phyloP scores from a whole-genome alignment of 2,797 vertebrate genomes.

The Babyrousa celebensis region DNA sequence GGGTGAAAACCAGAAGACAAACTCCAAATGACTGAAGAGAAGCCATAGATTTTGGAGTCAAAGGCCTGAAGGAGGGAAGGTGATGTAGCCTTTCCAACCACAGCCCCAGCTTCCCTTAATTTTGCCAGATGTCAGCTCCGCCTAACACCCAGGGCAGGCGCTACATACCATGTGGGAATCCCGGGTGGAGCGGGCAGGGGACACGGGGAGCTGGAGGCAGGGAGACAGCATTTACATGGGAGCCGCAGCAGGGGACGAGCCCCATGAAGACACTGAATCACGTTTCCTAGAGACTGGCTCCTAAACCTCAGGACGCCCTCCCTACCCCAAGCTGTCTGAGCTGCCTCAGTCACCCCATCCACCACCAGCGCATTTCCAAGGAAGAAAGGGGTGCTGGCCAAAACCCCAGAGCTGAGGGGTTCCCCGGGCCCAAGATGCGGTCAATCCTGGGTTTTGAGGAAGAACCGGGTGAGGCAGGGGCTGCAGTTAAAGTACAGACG shows the following conservation, averaged over 20 bases:
- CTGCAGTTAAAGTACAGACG: background rate
- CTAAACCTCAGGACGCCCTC: background rate
- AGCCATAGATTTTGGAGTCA: background rate
- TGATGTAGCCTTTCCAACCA: background rate
- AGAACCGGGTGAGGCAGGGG: background rate
- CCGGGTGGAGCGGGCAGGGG: too few relatives aligned
- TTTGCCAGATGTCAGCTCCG: background rate
- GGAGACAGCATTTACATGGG: background rate
- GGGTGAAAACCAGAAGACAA: conserved; percentile 59
- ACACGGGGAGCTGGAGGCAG: background rate
- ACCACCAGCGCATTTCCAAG: background rate
- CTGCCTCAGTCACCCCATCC: background rate
- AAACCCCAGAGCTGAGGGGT: background rate
- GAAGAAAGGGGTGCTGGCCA: background rate
- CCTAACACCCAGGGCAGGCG: background rate
- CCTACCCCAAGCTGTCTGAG: background rate
- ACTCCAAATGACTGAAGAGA: background rate
- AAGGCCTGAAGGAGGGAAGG: background rate
- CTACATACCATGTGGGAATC: background rate
- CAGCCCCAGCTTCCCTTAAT: background rate
- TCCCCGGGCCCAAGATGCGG: background rate
- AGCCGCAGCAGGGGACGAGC: background rate
- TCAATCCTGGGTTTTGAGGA: background rate
- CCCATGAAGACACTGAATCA: background rate
- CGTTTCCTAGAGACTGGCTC: background rate